Evolutionary conservation across 2,797 vertebrate species (phyloP).

Genomic region (Urophycis tenuis): DNA sequence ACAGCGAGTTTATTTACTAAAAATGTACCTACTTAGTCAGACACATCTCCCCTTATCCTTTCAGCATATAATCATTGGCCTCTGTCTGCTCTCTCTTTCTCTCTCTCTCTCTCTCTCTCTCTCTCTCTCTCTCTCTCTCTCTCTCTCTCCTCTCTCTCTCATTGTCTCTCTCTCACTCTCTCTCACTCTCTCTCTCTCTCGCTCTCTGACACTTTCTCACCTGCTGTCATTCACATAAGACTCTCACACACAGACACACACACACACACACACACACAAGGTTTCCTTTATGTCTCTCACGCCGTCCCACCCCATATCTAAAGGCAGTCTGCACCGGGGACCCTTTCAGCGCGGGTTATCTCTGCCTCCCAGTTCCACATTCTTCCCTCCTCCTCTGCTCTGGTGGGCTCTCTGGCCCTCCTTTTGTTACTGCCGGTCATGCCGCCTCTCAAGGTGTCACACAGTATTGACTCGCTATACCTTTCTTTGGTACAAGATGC

Average conservation of each 20-base stretch:
- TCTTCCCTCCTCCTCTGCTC: slow-evolving; percentile 15
- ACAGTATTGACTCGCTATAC: slow-evolving; percentile 39
- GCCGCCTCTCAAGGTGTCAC: slow-evolving; percentile 35
- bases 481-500: neutral
- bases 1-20: slow-evolving; percentile 44
- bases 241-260: neutral
- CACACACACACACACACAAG: neutral
- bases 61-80: neutral
- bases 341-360: slow-evolving; percentile 33
- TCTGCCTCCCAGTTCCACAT: slow-evolving; percentile 38
- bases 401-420: slow-evolving; percentile 34
- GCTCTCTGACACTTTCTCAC: neutral
- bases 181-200: slow-evolving; percentile 6
- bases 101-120: neutral
- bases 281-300: slow-evolving; percentile 34
- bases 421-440: slow-evolving; percentile 35
- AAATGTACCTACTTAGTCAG: slow-evolving; percentile 30
- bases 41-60: slow-evolving; percentile 13
- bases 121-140: neutral
- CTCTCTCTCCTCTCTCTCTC: slow-evolving; percentile 8
- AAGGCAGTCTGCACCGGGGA: slow-evolving; percentile 28
- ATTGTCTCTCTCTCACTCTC: neutral
- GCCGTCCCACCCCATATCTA: slow-evolving; percentile 24
- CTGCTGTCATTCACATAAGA: neutral
- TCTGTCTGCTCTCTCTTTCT: neutral